Conservation (phyloP, 2,113 vertebrate genomes). For the Pollimyrus isidori region DNA sequence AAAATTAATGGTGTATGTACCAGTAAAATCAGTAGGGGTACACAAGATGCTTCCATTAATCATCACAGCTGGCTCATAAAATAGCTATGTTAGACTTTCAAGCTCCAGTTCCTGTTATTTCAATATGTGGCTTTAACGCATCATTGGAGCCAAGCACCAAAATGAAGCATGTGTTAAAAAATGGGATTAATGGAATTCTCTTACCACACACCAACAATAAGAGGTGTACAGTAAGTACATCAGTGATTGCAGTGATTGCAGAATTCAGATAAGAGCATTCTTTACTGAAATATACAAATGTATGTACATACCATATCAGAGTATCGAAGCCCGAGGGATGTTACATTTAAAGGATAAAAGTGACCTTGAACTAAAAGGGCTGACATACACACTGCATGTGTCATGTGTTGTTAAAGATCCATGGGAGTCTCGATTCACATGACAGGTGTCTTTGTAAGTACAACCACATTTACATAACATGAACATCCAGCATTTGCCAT, state of each 20-base stretch:
- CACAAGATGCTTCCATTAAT: conserved; percentile 52
- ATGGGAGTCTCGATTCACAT: not conserved
- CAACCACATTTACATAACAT: not conserved
- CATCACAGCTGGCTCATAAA: conserved; percentile 49
- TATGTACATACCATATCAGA: not conserved
- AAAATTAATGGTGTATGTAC: conserved; percentile 57
- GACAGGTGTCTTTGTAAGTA: conserved; percentile 2
- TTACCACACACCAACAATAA: conserved; percentile 45
- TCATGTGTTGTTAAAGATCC: not conserved
- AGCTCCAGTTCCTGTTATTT: conserved; percentile 51
- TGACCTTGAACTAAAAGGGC: conserved; percentile 5
- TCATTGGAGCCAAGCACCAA: conserved; percentile 46
- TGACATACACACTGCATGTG: not conserved
- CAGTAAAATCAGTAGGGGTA: conserved; percentile 47
- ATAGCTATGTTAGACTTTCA: conserved; percentile 41
- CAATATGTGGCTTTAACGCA: conserved; percentile 37
- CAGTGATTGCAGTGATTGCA: not conserved
- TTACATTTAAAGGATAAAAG: conserved; percentile 9
- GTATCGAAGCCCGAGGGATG: not conserved
- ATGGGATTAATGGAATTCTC: conserved; percentile 36
- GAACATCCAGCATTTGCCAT: not conserved
- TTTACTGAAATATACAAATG: not conserved
- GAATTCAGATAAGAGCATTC: not conserved
- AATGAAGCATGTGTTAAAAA: conserved; percentile 55
- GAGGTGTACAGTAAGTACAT: not conserved